These are phyloP conservation scores for Mycetomoellerius zeteki DNA, from an alignment of 1,140 invertebrate species.

Conservation along the genomic window DNA sequence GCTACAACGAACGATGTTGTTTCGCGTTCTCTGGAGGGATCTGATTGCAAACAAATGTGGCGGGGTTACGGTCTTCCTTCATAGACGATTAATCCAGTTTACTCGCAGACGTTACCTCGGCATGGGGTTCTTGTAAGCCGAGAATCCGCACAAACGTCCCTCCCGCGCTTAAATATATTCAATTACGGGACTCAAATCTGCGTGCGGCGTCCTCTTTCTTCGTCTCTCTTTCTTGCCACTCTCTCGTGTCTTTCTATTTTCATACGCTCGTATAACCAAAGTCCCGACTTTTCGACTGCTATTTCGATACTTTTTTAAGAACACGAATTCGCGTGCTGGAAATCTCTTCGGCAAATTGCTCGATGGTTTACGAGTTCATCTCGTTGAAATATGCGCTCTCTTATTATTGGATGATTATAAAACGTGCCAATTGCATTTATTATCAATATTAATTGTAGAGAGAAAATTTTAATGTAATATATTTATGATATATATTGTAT, in stretches of 20 bases:
- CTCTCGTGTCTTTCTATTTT: conserved; percentile 10
- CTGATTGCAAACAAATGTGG: conserved; percentile 82
- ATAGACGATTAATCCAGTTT: conserved; percentile 88
- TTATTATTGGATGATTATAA: neutral
- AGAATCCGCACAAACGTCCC: conserved; percentile 86
- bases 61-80: conserved; percentile 82
- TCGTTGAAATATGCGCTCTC: neutral
- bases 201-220: neutral
- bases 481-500: too few relatives aligned
- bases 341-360: conserved; percentile 8
- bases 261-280: neutral
- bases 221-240: neutral
- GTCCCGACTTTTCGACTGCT: conserved; percentile 16
- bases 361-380: neutral
- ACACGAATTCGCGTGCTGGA: conserved; percentile 20
- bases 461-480: too few relatives aligned
- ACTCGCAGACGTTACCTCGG: conserved; percentile 82
- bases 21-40: conserved; percentile 81
- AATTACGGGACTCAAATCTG: conserved; percentile 80
- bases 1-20: conserved; percentile 54
- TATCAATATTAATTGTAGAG: neutral
- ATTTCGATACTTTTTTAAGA: conserved; percentile 6
- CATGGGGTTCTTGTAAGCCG: conserved; percentile 82
- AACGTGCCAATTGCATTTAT: neutral
- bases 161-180: conserved; percentile 83